Conservation (phyloP, 2,888 invertebrate genomes). For the Mycalesis mineus region DNA sequence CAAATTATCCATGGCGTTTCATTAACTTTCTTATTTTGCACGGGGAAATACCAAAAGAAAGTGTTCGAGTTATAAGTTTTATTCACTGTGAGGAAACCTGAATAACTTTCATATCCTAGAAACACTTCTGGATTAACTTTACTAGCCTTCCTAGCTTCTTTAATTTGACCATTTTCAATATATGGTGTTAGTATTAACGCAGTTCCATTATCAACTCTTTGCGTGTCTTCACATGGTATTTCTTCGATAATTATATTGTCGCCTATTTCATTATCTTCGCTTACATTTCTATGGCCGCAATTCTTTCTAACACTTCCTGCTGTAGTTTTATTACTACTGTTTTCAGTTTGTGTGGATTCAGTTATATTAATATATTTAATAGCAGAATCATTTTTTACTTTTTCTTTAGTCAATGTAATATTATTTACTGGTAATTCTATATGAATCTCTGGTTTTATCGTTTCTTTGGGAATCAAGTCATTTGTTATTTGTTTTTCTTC, state of each 20-base stretch:
- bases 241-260: constrained; percentile 15
- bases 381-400: neutral
- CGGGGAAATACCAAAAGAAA: constrained; percentile 92
- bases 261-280: constrained; percentile 9
- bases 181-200: constrained; percentile 56
- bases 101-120: constrained; percentile 66
- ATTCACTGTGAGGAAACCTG: constrained; percentile 83
- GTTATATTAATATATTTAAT: neutral
- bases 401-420: neutral
- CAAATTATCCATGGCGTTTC: constrained; percentile 86
- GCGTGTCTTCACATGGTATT: constrained; percentile 13
- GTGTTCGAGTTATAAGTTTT: constrained; percentile 84
- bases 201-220: constrained; percentile 22
- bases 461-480: neutral
- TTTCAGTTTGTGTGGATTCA: neutral
- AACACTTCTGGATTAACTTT: constrained; percentile 50
- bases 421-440: neutral
- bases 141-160: constrained; percentile 54
- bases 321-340: constrained; percentile 2
- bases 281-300: neutral
- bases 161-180: constrained; percentile 51
- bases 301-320: neutral
- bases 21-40: constrained; percentile 51
- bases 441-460: neutral
- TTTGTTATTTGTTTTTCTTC: constrained; percentile 7